phyloP scores from a whole-genome alignment of 2,888 invertebrate genomes.

The Notodonta ziczac region DNA sequence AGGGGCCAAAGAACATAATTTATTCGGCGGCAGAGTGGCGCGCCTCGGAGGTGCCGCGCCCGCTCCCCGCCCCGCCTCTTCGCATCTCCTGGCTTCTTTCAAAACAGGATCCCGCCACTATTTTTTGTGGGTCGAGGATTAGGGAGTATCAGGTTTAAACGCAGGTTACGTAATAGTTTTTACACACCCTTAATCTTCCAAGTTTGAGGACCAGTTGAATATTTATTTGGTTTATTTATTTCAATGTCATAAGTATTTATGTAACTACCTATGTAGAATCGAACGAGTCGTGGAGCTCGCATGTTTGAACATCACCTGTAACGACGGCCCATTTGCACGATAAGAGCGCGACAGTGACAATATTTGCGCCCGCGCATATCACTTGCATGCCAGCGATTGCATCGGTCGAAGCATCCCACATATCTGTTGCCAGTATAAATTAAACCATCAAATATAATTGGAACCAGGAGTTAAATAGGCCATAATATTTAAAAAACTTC shows the following conservation, averaged over 20 bases:
- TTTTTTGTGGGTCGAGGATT: slow-evolving; percentile 72
- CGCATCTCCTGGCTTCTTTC: slow-evolving; percentile 49
- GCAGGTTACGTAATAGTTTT: slow-evolving; percentile 79
- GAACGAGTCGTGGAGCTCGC: slow-evolving; percentile 5
- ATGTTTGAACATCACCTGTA: slow-evolving; percentile 43
- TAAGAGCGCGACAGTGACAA: slow-evolving; percentile 44
- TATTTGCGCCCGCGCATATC: slow-evolving; percentile 48
- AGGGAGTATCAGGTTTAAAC: slow-evolving; percentile 75
- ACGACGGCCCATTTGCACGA: slow-evolving; percentile 36
- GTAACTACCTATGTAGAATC: not conserved
- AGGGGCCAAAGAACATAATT: slow-evolving; percentile 73
- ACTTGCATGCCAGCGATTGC: slow-evolving; percentile 37
- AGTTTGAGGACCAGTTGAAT: slow-evolving; percentile 26
- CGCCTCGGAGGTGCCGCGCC: slow-evolving; percentile 72
- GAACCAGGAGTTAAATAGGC: not conserved
- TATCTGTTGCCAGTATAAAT: slow-evolving; percentile 11
- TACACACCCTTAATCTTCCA: slow-evolving; percentile 74
- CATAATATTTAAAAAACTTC: not conserved
- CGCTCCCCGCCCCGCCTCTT: slow-evolving; percentile 47
- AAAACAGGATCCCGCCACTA: slow-evolving; percentile 65
- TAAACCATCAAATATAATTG: not conserved
- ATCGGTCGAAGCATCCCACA: slow-evolving; percentile 22
- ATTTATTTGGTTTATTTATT: not conserved
- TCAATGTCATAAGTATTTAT: not conserved
- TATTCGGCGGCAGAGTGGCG: slow-evolving; percentile 83